These are phyloP conservation scores for Suncus etruscus DNA, from an alignment of 2,113 vertebrate species.

Conservation along the genomic window DNA sequence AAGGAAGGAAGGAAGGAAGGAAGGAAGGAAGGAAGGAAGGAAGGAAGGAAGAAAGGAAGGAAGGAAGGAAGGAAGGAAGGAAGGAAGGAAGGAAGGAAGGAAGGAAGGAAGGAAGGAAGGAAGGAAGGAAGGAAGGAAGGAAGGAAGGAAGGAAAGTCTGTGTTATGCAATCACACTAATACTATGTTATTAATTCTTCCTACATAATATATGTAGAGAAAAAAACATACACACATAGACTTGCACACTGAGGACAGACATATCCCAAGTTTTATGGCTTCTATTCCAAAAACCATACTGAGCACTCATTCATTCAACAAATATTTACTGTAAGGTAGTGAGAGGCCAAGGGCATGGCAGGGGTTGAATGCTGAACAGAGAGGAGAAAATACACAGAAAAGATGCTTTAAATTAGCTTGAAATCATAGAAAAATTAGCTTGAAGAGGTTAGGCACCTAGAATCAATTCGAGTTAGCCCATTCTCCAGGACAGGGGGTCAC, in stretches of 20 bases:
- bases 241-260: neutral
- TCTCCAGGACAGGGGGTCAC: neutral
- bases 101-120: neutral
- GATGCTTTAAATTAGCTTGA: neutral
- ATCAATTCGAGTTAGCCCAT: neutral
- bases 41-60: neutral
- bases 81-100: neutral
- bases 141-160: neutral
- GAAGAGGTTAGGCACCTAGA: neutral
- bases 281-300: neutral
- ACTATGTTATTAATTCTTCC: neutral
- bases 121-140: no score
- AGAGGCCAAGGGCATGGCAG: neutral
- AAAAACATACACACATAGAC: neutral
- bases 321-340: neutral
- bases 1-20: neutral
- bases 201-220: neutral
- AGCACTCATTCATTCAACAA: neutral
- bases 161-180: neutral
- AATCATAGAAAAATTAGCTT: neutral
- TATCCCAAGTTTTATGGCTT: neutral
- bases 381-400: neutral
- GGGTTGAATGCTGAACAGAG: no score
- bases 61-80: neutral
- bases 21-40: neutral